Evolutionary conservation across 2,888 invertebrate genomes (phyloP).

Genomic region (Punctoribates punctum): DNA sequence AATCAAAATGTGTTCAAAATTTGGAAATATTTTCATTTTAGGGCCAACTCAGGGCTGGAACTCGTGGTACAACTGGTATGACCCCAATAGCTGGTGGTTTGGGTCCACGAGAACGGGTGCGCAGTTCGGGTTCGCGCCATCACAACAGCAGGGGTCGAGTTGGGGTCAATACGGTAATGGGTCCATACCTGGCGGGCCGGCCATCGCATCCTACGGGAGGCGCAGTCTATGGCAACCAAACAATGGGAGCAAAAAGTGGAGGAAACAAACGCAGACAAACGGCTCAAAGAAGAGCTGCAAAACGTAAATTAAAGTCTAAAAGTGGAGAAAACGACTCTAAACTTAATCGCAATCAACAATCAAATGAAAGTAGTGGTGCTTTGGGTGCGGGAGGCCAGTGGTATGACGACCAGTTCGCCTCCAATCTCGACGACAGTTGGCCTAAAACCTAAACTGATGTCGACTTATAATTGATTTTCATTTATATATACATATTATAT

Average conservation of each 20-base stretch:
- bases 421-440: constrained; percentile 29
- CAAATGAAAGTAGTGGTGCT: constrained; percentile 35
- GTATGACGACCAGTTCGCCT: constrained; percentile 25
- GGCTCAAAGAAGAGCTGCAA: constrained; percentile 35
- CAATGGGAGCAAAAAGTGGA: constrained; percentile 34
- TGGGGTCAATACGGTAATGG: constrained; percentile 29
- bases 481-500: constrained; percentile 10
- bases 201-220: constrained; percentile 30
- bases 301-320: constrained; percentile 32
- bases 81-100: constrained; percentile 38
- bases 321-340: constrained; percentile 34
- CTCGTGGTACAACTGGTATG: constrained; percentile 42
- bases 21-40: constrained; percentile 17
- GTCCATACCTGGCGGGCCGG: constrained; percentile 14
- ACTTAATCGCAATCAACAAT: constrained; percentile 32
- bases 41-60: constrained; percentile 32
- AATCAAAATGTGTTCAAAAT: constrained; percentile 6
- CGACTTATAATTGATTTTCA: neutral
- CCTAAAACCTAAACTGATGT: neutral
- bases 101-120: constrained; percentile 22
- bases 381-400: constrained; percentile 24
- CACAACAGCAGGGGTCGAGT: constrained; percentile 30
- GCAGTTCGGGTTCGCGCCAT: constrained; percentile 29
- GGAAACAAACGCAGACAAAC: constrained; percentile 32
- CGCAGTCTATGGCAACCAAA: constrained; percentile 21